phyloP scores from a whole-genome alignment of 2,888 invertebrate genomes.

The Mactromeris polynyma region DNA sequence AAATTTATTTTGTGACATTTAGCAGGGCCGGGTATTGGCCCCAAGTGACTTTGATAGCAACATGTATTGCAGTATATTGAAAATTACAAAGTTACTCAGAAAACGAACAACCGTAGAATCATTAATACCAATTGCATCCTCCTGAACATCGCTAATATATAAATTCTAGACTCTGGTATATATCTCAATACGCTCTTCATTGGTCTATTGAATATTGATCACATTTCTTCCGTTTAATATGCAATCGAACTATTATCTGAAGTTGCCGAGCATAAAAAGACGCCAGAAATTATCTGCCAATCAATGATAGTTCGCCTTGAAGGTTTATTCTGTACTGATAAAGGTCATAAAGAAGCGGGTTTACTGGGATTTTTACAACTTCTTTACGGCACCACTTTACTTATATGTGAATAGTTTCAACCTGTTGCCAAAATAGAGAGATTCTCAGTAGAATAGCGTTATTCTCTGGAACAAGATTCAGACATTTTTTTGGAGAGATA shows the following conservation, averaged over 20 bases:
- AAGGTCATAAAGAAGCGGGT: not conserved
- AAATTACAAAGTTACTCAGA: too few relatives aligned
- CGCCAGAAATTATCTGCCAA: not conserved
- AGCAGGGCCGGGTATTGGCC: too few relatives aligned
- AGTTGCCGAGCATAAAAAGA: not conserved
- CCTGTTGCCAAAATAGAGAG: not conserved
- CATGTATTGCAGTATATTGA: too few relatives aligned
- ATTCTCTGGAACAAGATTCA: too few relatives aligned
- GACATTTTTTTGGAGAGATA: too few relatives aligned
- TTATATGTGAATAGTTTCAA: not conserved
- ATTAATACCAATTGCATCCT: too few relatives aligned
- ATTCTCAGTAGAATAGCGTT: too few relatives aligned
- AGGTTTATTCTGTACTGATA: not conserved
- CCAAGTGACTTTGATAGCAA: too few relatives aligned
- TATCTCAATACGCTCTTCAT: not conserved
- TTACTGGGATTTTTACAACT: not conserved
- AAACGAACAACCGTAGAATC: too few relatives aligned
- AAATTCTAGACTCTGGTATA: too few relatives aligned
- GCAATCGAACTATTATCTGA: not conserved
- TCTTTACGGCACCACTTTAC: not conserved
- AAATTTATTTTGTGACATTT: too few relatives aligned
- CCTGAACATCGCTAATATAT: too few relatives aligned
- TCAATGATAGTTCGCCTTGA: not conserved
- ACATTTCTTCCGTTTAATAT: not conserved
- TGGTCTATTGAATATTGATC: not conserved